phyloP scores from a whole-genome alignment of 2,113 vertebrate species.

The Ophiodon elongatus region DNA sequence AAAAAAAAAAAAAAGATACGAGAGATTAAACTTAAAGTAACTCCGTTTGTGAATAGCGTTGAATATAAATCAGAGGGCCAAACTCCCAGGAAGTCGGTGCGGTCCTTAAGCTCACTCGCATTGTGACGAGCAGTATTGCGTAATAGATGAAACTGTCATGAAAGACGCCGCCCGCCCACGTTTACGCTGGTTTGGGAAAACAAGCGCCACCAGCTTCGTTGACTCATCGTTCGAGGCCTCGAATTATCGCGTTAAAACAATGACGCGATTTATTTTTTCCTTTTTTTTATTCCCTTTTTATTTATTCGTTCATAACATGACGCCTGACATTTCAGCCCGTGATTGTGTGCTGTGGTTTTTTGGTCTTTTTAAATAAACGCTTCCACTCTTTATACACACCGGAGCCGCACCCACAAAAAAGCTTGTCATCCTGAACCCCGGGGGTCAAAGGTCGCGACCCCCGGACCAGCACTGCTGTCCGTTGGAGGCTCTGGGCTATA shows the following conservation, averaged over 20 bases:
- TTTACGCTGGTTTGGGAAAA: slow-evolving; percentile 23
- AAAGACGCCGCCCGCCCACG: slow-evolving; percentile 42
- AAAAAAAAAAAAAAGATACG: no score
- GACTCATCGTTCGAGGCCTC: slow-evolving; percentile 25
- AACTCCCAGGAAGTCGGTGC: slow-evolving; percentile 34
- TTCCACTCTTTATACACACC: slow-evolving; percentile 42
- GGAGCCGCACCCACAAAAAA: slow-evolving; percentile 25
- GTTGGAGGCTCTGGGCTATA: slow-evolving; percentile 55
- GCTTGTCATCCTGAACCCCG: slow-evolving; percentile 18
- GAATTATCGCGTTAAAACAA: slow-evolving; percentile 18
- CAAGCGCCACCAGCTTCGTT: slow-evolving; percentile 42
- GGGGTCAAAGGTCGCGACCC: slow-evolving; percentile 56
- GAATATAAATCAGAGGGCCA: neutral
- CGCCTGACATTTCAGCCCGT: slow-evolving; percentile 58
- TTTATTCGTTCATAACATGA: slow-evolving; percentile 25
- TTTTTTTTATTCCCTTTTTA: neutral
- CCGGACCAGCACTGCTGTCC: slow-evolving; percentile 38
- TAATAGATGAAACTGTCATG: slow-evolving; percentile 41
- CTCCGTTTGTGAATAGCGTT: neutral
- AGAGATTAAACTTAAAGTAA: neutral
- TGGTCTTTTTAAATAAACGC: slow-evolving; percentile 68
- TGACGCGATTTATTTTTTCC: no score
- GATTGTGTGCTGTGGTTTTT: slow-evolving; percentile 66
- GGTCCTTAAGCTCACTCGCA: neutral
- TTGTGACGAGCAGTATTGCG: neutral